Evolutionary conservation across 2,797 vertebrate species (phyloP).

Genomic region (Malurus splendens): DNA sequence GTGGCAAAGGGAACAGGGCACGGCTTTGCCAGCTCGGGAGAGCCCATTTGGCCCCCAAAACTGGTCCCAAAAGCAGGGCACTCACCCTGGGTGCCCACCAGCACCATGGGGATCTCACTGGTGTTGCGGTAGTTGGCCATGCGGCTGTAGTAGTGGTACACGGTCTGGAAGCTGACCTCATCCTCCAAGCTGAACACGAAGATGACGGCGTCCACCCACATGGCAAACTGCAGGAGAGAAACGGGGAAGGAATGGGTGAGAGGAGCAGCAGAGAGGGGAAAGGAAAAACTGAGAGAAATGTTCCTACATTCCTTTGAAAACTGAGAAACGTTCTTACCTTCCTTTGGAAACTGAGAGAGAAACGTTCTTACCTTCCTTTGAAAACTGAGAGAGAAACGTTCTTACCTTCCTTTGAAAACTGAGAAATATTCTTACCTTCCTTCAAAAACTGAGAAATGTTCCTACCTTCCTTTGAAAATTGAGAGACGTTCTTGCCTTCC

Average conservation of each 20-base stretch:
- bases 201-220: conserved; percentile 97
- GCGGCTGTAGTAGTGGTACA: conserved; percentile 96
- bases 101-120: conserved; percentile 87
- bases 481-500: not conserved
- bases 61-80: accelerated
- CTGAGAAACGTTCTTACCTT: not conserved
- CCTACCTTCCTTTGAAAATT: too few species aligned
- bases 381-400: too few species aligned
- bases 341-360: not conserved
- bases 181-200: conserved; percentile 98
- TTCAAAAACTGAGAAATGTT: too few species aligned
- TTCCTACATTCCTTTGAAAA: not conserved
- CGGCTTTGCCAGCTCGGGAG: not conserved
- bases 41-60: accelerated
- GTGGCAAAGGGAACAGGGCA: not conserved
- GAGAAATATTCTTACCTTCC: too few species aligned
- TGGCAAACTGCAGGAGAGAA: conserved; percentile 79
- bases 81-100: conserved; percentile 95
- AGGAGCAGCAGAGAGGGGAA: accelerated
- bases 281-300: accelerated
- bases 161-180: conserved; percentile 95
- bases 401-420: too few species aligned
- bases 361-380: too few species aligned
- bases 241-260: not conserved
- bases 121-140: conserved; percentile 91